Conservation (phyloP, 2,888 invertebrate species). For the Hemistola chrysoprasaria region DNA sequence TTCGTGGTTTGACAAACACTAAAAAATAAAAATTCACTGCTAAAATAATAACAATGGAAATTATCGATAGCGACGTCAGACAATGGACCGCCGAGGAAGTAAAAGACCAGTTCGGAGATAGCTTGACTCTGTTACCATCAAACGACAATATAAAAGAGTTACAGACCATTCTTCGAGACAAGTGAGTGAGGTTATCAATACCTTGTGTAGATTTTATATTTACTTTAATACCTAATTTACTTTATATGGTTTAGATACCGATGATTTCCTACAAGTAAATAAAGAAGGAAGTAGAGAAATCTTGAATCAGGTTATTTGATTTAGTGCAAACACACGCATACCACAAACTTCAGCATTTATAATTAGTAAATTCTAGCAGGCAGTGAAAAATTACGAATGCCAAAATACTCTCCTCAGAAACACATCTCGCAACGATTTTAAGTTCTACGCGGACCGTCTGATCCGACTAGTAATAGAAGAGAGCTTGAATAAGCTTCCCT, state of each 20-base stretch:
- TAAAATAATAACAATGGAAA: constrained; percentile 53
- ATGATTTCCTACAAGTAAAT: too few relatives aligned
- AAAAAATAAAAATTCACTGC: constrained; percentile 5
- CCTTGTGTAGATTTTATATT: too few relatives aligned
- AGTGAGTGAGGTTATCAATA: constrained; percentile 83
- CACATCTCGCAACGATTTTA: constrained; percentile 96
- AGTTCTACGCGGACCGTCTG: constrained; percentile 98
- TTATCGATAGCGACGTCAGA: constrained; percentile 65
- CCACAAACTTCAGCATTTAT: too few relatives aligned
- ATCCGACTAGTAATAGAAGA: constrained; percentile 99
- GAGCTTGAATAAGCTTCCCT: constrained; percentile 97
- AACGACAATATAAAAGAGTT: constrained; percentile 92
- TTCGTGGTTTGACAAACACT: not conserved
- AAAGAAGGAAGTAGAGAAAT: too few relatives aligned
- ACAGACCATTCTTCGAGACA: constrained; percentile 93
- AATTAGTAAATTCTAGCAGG: too few relatives aligned
- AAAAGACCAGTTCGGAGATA: constrained; percentile 84
- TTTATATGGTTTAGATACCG: too few relatives aligned
- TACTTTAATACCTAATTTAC: too few relatives aligned
- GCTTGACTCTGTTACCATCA: constrained; percentile 86
- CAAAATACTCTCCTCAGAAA: constrained; percentile 83
- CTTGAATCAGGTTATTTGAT: too few relatives aligned
- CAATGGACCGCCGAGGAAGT: constrained; percentile 70
- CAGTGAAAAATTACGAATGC: too few relatives aligned
- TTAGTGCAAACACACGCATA: too few relatives aligned